Conservation (phyloP, 2,888 invertebrate genomes). For the Macrophya alboannulata region DNA sequence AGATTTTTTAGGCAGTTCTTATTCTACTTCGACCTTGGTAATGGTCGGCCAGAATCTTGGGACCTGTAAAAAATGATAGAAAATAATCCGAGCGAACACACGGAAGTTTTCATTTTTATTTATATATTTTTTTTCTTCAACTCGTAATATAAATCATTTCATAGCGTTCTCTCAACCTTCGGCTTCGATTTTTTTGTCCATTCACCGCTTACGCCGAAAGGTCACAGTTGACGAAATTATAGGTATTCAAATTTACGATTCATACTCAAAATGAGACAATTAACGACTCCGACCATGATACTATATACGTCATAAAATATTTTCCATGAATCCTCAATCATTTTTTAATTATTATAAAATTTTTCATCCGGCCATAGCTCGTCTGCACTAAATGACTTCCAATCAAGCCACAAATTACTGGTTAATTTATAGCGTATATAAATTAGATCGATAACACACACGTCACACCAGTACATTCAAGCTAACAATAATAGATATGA, state of each 20-base stretch:
- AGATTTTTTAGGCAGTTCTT: neutral
- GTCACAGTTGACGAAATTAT: neutral
- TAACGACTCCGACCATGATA: neutral
- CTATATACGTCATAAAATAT: neutral
- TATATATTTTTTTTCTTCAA: too few species aligned
- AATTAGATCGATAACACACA: neutral
- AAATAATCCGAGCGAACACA: neutral
- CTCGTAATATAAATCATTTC: neutral
- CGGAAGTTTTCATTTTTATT: neutral
- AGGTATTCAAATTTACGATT: neutral
- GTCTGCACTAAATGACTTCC: neutral
- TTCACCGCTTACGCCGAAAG: neutral
- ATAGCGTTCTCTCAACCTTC: neutral
- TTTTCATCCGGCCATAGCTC: neutral
- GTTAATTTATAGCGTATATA: neutral
- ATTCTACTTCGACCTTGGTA: neutral
- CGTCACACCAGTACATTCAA: too few species aligned
- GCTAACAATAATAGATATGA: neutral
- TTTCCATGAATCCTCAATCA: neutral
- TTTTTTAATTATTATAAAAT: neutral
- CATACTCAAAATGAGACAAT: neutral
- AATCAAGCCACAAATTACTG: neutral
- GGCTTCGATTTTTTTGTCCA: neutral
- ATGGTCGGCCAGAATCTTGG: neutral
- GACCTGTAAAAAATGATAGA: neutral